Base-by-base conservation (phyloP, 2,888 invertebrate species). In the Nemapogon koenigi region DNA sequence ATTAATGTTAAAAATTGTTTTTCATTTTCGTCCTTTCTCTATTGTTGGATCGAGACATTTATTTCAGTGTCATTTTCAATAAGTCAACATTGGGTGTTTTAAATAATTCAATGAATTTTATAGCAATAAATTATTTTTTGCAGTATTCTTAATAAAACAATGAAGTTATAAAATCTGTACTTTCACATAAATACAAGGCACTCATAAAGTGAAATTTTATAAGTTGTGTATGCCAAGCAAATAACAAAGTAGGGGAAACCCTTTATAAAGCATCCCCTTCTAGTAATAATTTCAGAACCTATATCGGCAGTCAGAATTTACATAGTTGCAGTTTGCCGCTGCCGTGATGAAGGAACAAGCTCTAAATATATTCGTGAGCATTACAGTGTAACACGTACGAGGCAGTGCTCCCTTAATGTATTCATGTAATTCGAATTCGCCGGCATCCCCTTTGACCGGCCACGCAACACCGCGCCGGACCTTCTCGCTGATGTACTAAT, bases 341-440 rank as follows among this genome's bases (percentile, higher is more conserved):
- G 55, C 50, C 56, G 57, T 65, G 68, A 68, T 69, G 66, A 63
- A 68, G 71, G 66, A 71, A 62, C 69, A 68, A 61, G 62, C 58
- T 67, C 66, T 61, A 72, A 75, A 78, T 75, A 66, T 76, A 73
- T 75, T 70, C 72, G 69, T 71, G 65, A 70, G 67, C 71, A 78
- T 75, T 73, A 75, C 75, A 66, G 62, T 69, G 66, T 70, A 68
- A 70, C 72, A 66, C 71, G 65, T 68, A 72, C 60, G 63, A 65
- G 66, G 68, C 62, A 62, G 59, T 67, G 57, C 66, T 66, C 66
- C 71, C 69, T 70, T 78, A 78, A 78, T 76, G 72, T 78, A 78
- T 78, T 78, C 78, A 76, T 75, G 76, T 76, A 76, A 78, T 76
- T 76, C 78, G 70, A 75, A 71, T 75, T 33, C 69, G 67, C 72